Base-by-base conservation (phyloP, 2,113 vertebrate genomes). In the Pollachius pollachius region DNA sequence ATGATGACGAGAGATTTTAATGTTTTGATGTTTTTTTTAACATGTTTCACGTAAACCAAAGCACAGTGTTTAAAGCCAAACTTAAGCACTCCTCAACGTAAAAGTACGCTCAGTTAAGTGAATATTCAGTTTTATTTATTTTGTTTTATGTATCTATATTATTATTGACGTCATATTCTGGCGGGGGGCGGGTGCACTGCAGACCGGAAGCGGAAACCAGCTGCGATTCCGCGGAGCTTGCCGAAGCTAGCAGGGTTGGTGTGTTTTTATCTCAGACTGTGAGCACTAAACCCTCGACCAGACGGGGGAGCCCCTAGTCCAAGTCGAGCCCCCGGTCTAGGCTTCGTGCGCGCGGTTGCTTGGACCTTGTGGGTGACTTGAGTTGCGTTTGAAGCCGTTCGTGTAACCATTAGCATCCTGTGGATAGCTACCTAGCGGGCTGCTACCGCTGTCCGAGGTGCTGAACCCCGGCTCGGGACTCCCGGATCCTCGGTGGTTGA, bases 171-270 rank as follows among this genome's bases (percentile, higher is more conserved):
- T 34, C 13, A 34, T 64, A 71, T 70, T 74, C 74, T 78, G 85
- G 70, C 62, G 64, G 15, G 27, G 65, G 2, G 54, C 67, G 70
- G 68, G 65, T 71, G 75, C 65, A 57, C 70, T 62, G 74, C 67
- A 70, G 30, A n/a, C 67, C 83, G 87, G 86, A 90, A 90, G 67
- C 87, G 86, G 87, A 89, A 89, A 62, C 57, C 0, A 62, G 68
- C 54, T 58, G 80, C 63, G 62, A 73, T 73, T 81, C 74, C 82
- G 84, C 66, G 79, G 77, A 83, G 76, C 65, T 73, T 77, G 65
- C 62, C 73, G 70, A 73, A 71, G 66, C 66, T 37, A 34, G 9
- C 18, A 4, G 57, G 81, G 87, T 88, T 65, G 69, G 83, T 80
- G 54, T 34, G 30, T 34, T 34, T 34, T 34, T 34, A 34, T 7